These are phyloP conservation scores for Platanista minor DNA, from an alignment of 2,113 vertebrate species.

Conservation along the genomic window DNA sequence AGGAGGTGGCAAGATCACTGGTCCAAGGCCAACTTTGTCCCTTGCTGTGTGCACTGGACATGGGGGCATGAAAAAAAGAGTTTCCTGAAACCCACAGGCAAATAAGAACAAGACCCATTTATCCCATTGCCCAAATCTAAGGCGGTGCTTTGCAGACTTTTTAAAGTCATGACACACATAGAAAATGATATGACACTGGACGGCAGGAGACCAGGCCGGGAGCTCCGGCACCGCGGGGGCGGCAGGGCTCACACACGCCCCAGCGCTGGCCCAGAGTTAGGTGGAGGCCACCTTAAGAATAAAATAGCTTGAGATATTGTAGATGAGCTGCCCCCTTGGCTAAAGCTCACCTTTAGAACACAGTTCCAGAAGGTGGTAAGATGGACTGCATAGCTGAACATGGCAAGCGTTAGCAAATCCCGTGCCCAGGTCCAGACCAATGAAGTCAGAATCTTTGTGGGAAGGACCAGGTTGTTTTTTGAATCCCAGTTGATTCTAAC, in stretches of 20 bases:
- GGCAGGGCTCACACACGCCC: background rate
- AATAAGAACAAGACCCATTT: background rate
- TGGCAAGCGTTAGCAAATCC: background rate
- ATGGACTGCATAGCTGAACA: background rate
- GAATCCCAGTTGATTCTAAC: background rate
- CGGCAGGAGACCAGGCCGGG: rapidly evolving
- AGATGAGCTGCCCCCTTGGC: background rate
- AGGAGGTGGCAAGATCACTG: background rate
- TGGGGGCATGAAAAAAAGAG: background rate
- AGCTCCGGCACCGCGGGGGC: background rate
- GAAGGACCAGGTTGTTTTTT: background rate
- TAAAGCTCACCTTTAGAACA: background rate
- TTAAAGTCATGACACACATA: background rate
- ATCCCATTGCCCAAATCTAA: background rate
- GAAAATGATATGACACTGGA: background rate
- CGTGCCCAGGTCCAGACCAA: background rate
- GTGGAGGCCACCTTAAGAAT: background rate
- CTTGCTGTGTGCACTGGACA: background rate
- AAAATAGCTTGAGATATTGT: background rate
- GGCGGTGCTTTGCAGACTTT: background rate
- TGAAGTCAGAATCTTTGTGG: background rate
- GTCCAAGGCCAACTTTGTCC: background rate
- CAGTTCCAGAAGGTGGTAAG: background rate
- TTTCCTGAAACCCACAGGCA: background rate
- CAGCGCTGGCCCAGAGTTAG: background rate